Percentiles rank a stretch among this genome's conserved stretches.
These are phyloP conservation scores for Chaetorhynchus papuensis DNA, from an alignment of 2,113 vertebrate genomes.

Conservation along the genomic window DNA sequence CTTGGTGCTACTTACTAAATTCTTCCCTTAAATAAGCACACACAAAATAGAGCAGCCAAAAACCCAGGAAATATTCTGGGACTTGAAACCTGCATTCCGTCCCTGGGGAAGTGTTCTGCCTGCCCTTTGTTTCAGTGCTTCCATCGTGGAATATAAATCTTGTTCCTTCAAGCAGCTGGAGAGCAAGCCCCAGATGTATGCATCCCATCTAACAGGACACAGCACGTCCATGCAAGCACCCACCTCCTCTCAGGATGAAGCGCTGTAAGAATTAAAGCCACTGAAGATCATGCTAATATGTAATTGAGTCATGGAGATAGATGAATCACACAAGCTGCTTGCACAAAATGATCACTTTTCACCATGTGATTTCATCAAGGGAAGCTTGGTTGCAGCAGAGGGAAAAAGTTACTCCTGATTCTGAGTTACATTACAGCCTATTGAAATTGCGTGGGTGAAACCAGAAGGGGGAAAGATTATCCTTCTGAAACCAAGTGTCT, in stretches of 20 bases:
- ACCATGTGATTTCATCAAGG: not conserved
- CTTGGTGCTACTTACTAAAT: not conserved
- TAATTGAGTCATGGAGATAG: not conserved
- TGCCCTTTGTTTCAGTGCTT: not conserved
- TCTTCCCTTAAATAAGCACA: not conserved
- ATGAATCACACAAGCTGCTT: not conserved
- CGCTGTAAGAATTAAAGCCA: not conserved
- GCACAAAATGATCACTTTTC: not conserved
- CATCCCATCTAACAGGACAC: not conserved
- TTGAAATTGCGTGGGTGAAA: not conserved
- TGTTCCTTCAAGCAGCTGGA: not conserved
- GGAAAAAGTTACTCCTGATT: not conserved
- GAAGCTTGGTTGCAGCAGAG: not conserved
- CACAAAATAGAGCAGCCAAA: not conserved
- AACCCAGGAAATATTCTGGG: not conserved
- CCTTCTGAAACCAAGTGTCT: constrained; percentile 1
- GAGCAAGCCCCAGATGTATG: not conserved
- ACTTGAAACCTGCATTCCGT: not conserved
- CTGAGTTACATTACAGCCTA: not conserved
- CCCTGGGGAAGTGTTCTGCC: not conserved
- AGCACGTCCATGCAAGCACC: not conserved
- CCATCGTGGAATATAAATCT: not conserved
- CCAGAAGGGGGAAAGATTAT: not conserved
- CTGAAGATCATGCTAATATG: not conserved
- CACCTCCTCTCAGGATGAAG: not conserved